phyloP scores from a whole-genome alignment of 2,888 invertebrate genomes.

The Nemurella pictetii region DNA sequence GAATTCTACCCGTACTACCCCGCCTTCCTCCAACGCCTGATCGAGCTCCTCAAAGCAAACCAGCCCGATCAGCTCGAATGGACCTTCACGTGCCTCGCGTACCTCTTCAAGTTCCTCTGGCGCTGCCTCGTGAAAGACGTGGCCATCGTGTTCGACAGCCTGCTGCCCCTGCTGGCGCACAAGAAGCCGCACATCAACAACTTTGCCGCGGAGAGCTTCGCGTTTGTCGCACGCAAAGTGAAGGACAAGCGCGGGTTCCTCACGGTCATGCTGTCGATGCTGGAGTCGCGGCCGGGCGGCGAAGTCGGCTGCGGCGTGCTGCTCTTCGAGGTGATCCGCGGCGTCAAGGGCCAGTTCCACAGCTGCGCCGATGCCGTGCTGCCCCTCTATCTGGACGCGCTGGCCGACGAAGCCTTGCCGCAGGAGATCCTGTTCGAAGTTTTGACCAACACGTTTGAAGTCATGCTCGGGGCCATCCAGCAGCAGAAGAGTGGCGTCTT shows the following conservation, averaged over 20 bases:
- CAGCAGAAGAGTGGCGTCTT: slow-evolving; percentile 66
- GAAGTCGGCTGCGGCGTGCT: slow-evolving; percentile 81
- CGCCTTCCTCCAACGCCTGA: slow-evolving; percentile 71
- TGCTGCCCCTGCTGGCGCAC: slow-evolving; percentile 76
- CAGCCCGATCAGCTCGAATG: slow-evolving; percentile 85
- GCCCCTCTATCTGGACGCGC: slow-evolving; percentile 65
- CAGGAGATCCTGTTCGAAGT: slow-evolving; percentile 65
- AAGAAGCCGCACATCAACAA: slow-evolving; percentile 83
- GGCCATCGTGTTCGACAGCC: slow-evolving; percentile 67
- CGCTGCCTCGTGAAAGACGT: slow-evolving; percentile 80
- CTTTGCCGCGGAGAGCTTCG: slow-evolving; percentile 96
- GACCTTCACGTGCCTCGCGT: slow-evolving; percentile 82
- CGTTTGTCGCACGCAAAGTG: slow-evolving; percentile 89
- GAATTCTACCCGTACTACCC: slow-evolving; percentile 89
- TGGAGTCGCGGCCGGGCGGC: slow-evolving; percentile 69
- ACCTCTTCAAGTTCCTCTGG: slow-evolving; percentile 88
- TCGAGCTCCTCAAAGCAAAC: slow-evolving; percentile 71
- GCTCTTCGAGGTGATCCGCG: slow-evolving; percentile 85
- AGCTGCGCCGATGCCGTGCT: slow-evolving; percentile 76
- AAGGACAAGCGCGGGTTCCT: slow-evolving; percentile 77
- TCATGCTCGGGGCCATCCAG: slow-evolving; percentile 65
- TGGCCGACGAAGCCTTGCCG: slow-evolving; percentile 59
- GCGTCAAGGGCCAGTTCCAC: slow-evolving; percentile 83
- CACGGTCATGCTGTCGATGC: slow-evolving; percentile 65
- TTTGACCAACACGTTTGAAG: slow-evolving; percentile 64